phyloP scores from a whole-genome alignment of 2,888 invertebrate genomes.

The Chrysolina haemoptera region DNA sequence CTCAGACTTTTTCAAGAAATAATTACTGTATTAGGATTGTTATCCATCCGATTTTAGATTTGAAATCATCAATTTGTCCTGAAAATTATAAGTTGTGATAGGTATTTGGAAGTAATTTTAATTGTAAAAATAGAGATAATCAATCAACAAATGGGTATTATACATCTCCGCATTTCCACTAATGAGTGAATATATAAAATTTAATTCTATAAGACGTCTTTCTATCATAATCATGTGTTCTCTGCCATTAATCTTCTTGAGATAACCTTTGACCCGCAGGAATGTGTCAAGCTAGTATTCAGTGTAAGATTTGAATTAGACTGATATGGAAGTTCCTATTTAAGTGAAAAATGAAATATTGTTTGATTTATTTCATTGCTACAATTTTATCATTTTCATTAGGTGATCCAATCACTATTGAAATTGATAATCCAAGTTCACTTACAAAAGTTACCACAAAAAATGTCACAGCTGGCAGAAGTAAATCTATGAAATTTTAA shows the following conservation, averaged over 20 bases:
- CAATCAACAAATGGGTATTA: too few species aligned
- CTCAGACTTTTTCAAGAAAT: too few species aligned
- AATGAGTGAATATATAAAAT: too few species aligned
- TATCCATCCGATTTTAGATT: too few species aligned
- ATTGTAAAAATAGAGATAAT: too few species aligned
- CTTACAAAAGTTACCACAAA: constrained; percentile 43
- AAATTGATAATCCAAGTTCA: constrained; percentile 39
- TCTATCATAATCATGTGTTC: background rate
- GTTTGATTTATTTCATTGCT: background rate
- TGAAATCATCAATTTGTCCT: too few species aligned
- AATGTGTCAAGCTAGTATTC: background rate
- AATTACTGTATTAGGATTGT: too few species aligned
- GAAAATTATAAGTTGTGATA: too few species aligned
- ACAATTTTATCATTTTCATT: background rate
- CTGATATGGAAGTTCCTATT: constrained; percentile 1
- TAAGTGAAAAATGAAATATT: constrained; percentile 8
- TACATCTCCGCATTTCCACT: too few species aligned
- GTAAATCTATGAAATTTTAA: constrained; percentile 31
- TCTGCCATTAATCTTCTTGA: background rate
- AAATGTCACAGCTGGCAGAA: constrained; percentile 48
- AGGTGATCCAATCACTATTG: constrained; percentile 34
- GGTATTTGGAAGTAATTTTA: too few species aligned
- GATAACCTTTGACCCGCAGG: constrained; percentile 11
- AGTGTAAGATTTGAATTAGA: background rate
- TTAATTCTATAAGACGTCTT: too few species aligned